Evolutionary conservation across 2,888 invertebrate genomes (phyloP).

Genomic region (Encarsia formosa): DNA sequence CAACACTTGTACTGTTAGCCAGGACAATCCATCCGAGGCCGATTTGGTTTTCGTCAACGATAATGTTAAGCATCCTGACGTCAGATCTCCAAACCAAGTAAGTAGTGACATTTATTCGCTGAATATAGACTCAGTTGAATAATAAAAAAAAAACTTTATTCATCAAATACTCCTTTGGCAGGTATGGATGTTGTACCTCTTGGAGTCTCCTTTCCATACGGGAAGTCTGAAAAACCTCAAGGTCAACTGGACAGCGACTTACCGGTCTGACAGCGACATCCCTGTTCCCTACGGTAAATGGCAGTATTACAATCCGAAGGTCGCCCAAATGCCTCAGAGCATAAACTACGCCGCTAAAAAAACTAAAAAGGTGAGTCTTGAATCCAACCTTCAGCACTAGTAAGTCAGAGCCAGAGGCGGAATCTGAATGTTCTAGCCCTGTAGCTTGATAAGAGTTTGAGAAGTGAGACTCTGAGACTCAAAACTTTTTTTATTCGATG

Average conservation of each 20-base stretch:
- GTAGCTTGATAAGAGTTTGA: no score
- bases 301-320: conserved; percentile 76
- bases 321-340: conserved; percentile 63
- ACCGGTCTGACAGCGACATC: conserved; percentile 89
- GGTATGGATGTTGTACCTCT: conserved; percentile 88
- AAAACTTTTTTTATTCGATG: no score
- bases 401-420: no score
- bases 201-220: conserved; percentile 95
- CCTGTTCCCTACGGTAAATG: conserved; percentile 95
- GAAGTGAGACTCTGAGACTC: no score
- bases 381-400: no score
- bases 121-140: no score
- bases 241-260: conserved; percentile 97
- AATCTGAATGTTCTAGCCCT: no score
- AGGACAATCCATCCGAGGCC: conserved; percentile 68
- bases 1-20: conserved; percentile 76
- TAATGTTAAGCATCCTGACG: conserved; percentile 70
- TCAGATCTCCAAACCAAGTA: conserved; percentile 66
- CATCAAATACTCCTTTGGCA: conserved; percentile 43
- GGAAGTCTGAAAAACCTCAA: conserved; percentile 71
- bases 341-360: conserved; percentile 84
- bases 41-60: conserved; percentile 90
- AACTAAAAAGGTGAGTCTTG: conserved; percentile 67
- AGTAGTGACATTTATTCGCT: no score
- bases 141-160: conserved; percentile 3